Evolutionary conservation across 2,113 vertebrate species (phyloP).

Genomic region (Notarius quadriscutis): DNA sequence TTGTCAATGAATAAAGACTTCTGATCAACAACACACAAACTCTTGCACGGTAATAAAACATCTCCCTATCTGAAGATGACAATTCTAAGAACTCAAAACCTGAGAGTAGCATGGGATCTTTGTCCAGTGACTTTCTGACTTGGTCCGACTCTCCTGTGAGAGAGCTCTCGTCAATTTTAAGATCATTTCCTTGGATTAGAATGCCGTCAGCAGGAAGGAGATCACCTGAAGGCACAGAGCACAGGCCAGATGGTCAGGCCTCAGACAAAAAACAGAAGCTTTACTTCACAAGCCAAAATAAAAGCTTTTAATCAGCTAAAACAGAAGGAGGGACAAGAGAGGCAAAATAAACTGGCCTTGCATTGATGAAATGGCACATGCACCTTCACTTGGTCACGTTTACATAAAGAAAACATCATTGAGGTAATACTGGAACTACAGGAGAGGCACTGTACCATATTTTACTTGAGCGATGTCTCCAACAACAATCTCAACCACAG

Average conservation of each 20-base stretch:
- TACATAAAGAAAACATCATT: not conserved
- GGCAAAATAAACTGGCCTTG: not conserved
- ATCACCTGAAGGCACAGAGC: slow-evolving; percentile 79
- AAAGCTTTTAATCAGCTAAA: slow-evolving; percentile 22
- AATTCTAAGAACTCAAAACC: slow-evolving; percentile 66
- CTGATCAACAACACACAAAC: not conserved
- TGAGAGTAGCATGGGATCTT: slow-evolving; percentile 93
- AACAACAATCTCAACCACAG: slow-evolving; percentile 82
- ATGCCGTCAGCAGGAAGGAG: slow-evolving; percentile 93
- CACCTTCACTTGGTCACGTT: not conserved
- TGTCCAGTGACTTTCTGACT: slow-evolving; percentile 87
- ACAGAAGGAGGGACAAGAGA: not conserved
- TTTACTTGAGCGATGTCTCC: slow-evolving; percentile 88
- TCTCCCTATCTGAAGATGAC: not conserved
- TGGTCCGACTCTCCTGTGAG: slow-evolving; percentile 97
- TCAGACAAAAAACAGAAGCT: slow-evolving; percentile 26
- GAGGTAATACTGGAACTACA: not conserved
- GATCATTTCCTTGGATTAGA: slow-evolving; percentile 94
- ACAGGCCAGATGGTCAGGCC: slow-evolving; percentile 33
- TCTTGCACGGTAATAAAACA: not conserved
- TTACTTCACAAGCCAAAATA: slow-evolving; percentile 33
- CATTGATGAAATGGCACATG: not conserved
- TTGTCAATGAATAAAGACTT: not conserved
- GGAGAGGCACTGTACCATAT: slow-evolving; percentile 78
- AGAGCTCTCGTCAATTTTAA: slow-evolving; percentile 97